Base-by-base conservation (phyloP, 92 coral and sea anemone species). In the Porites lobata region DNA sequence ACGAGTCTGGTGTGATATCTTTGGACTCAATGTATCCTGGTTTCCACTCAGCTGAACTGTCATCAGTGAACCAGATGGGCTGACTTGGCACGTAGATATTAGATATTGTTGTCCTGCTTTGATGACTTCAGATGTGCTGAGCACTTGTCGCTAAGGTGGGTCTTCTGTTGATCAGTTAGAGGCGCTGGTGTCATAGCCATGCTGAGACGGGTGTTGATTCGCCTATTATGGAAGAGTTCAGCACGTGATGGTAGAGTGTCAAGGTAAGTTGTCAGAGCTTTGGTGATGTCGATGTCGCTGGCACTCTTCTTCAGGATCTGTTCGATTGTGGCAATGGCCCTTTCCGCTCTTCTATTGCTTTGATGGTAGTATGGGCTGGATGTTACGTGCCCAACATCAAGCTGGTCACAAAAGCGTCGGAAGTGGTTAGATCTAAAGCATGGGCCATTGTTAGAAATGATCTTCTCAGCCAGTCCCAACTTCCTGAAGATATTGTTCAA, bases 361-460 rank as follows among this genome's bases (percentile, higher is more conserved):
- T 85, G 91, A 69, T 84, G 92, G 29, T 89, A 69, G 84, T 89
- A 54, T 69, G 85, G 95, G 65, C 88, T 89, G 51, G 94, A 92
- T 29, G 94, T 92, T 26, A 69, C 58, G 64, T 92, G 85, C 62
- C 75, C 95, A 66, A 73, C 85, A 82, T 92, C 84, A 57, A 85
- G 93, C 79, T 80, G 89, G 51, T 88, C 81, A 66, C 89, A 91
- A 79, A 88, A 91, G 71, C 70, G 50, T 73, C 75, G 71, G 77
- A 91, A 74, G 26, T 70, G 73, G 4, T 87, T 76, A 57, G 95
- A 89, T 63, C 15, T 72, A 86, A 92, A 89, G 86, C 95, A 89
- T n/a, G 92, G 92, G 72, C 95, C 92, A 85, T 88, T 92, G 88
- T 88, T 86, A 0, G 92, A 92, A 43, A 85, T 84, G 84, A 89